Conservation (phyloP, 1,140 invertebrate genomes). For the Antheraea mylitta region DNA sequence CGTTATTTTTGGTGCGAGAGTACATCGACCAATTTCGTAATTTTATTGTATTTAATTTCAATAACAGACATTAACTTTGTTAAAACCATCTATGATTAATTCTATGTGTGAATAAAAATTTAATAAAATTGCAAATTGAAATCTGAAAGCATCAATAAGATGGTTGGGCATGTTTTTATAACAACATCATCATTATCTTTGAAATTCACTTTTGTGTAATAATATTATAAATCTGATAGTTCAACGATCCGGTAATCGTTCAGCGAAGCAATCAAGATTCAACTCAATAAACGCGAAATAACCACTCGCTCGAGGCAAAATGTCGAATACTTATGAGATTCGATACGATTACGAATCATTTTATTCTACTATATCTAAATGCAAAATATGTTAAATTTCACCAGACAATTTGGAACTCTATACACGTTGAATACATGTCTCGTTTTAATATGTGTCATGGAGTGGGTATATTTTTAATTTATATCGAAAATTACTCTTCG, state of each 20-base stretch:
- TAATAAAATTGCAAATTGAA: too few relatives aligned
- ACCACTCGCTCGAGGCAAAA: slow-evolving; percentile 49
- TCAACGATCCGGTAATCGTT: slow-evolving; percentile 57
- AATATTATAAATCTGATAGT: slow-evolving; percentile 39
- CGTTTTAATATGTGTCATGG: slow-evolving; percentile 36
- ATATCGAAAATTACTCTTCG: slow-evolving; percentile 25
- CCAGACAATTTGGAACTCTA: slow-evolving; percentile 49
- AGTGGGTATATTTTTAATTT: slow-evolving; percentile 35
- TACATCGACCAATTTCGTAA: neutral
- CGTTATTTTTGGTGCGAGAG: slow-evolving; percentile 4
- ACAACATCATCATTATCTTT: neutral
- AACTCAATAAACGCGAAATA: slow-evolving; percentile 59
- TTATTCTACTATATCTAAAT: slow-evolving; percentile 35
- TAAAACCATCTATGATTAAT: too few relatives aligned
- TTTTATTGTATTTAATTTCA: neutral
- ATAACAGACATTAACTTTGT: too few relatives aligned
- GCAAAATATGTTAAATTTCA: slow-evolving; percentile 33
- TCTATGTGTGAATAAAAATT: too few relatives aligned
- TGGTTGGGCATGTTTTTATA: neutral
- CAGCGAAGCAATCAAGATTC: slow-evolving; percentile 46
- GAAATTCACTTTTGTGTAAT: slow-evolving; percentile 2
- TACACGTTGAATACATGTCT: slow-evolving; percentile 31
- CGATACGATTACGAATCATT: slow-evolving; percentile 10
- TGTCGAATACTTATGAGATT: slow-evolving; percentile 63
- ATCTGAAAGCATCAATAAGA: too few relatives aligned